Evolutionary conservation across 2,888 invertebrate genomes (phyloP).

Genomic region (Celastrina argiolus): DNA sequence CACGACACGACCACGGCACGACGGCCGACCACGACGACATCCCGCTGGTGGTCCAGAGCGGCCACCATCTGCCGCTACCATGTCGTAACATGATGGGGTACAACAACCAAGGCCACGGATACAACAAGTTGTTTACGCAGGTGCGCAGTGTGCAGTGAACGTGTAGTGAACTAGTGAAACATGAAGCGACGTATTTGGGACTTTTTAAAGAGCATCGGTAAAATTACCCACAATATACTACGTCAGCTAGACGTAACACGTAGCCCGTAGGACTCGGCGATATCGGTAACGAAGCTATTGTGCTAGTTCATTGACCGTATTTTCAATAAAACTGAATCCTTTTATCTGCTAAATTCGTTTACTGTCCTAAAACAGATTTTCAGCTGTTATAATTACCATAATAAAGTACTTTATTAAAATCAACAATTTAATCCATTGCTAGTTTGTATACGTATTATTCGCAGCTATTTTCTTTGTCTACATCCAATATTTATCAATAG

Average conservation of each 20-base stretch:
- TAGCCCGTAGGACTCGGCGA: neutral
- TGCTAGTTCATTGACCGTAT: neutral
- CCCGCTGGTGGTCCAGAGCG: conserved; percentile 72
- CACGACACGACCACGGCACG: conserved; percentile 60
- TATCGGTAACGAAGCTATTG: neutral
- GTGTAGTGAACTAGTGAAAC: conserved; percentile 28
- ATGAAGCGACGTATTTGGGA: conserved; percentile 32
- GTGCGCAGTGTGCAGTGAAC: conserved; percentile 58
- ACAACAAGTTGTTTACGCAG: conserved; percentile 91
- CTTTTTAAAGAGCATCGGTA: conserved; percentile 32
- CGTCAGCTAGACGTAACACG: conserved; percentile 7
- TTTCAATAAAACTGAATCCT: neutral
- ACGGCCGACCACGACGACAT: conserved; percentile 74
- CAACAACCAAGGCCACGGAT: conserved; percentile 86
- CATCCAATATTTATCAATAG: too few relatives aligned
- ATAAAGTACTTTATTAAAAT: too few relatives aligned
- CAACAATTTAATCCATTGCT: too few relatives aligned
- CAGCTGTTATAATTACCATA: too few relatives aligned
- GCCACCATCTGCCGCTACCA: conserved; percentile 71
- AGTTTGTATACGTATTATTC: too few relatives aligned
- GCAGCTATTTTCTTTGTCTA: too few relatives aligned
- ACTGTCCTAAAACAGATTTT: neutral
- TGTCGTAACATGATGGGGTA: conserved; percentile 87
- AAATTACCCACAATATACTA: conserved; percentile 12
- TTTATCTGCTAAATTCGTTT: neutral